Base-by-base conservation (phyloP, 64 coral and sea anemone species). In the Pocillopora verrucosa region DNA sequence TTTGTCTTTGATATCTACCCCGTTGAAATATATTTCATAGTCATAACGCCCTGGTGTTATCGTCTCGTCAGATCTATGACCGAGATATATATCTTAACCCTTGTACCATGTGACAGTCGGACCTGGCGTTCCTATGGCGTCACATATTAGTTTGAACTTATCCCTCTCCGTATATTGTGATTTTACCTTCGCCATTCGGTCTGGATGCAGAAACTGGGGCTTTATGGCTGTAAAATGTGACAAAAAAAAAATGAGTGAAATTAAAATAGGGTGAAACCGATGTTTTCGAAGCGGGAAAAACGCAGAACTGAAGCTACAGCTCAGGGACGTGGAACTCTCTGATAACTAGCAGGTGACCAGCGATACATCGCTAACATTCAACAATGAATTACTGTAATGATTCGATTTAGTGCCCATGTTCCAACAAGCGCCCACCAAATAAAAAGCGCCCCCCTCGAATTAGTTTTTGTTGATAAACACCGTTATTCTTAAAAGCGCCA, bases 71-170 rank as follows among this genome's bases (percentile, higher is more conserved):
- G 75, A 74, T 30, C 60, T 11, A 1, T 19, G 36, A 2, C 57
- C 80, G 1, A 0, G 6, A 60, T 76, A 89, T 1, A 30, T 25
- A 67, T 89, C 36, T 56, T 72, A 83, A 25, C 90, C 60, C 85
- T 98, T 95, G 74, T 83, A 88, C 96, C 96, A 98, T 10, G 60
- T 79, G 72, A 98, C 65, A 24, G 65, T 26, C 24, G 90, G 96
- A 7, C 7, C 4, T 13, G 96, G 96, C 10, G 1, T 22, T 12
- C 96, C 96, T 35, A 17, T 68, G 19, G 93, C 96, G 16, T 87
- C 88, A 26, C 93, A 98, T 4, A 38, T 75, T 16, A 98, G 34
- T 11, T 36, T n/a, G 24, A 80, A 73, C 36, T 61, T 94, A 3
- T 76, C 87, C 9, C 92, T 84, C 13, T 30, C 75, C 5, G 58